Evolutionary conservation across 2,797 vertebrate genomes (phyloP), one percentile per base, ranked within the genome.

Genomic region (Moxostoma hubbsi): DNA sequence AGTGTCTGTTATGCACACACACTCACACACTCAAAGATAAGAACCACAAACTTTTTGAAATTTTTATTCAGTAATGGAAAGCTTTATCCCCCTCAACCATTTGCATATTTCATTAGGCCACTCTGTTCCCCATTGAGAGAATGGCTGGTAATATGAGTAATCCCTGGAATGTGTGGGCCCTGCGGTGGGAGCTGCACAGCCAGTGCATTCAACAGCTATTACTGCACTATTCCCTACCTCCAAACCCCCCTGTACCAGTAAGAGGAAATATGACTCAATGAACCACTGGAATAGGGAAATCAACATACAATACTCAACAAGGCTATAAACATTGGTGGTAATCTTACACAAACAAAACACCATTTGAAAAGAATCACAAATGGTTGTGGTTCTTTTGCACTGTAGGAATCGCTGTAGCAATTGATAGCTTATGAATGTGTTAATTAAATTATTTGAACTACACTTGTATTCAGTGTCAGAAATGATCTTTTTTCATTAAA

Each of bases 21-120:
- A 68, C 58, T 15, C 75, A 69, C 57, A 9, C 57, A 62, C 64
- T 53, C 61, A 59, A 16, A 59, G 51, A 70, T 63, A 59, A 63
- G 59, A 53, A n/a, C 10, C 49, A 66, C 75, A 84, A 81, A 81
- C 75, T 79, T 76, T 81, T 62, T 72, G 61, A 79, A 84, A 75
- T 79, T 84, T 67, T 67, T 69, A 73, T 80, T 82, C 45, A 76
- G 80, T 84, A 82, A 82, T 82, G 64, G 77, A 79, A 73, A 82
- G 73, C 68, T 73, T 82, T 51, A 73, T 77, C 69, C 73, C 76
- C 75, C 80, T 64, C 61, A 80, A 80, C 75, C 81, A 83, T 85
- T 67, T 81, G 36, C 79, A 81, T 83, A 79, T 83, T 85, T 83
- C 81, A 83, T 83, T 76, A 81, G 75, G 72, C 79, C 68, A 73